Evolutionary conservation across 2,888 invertebrate species (phyloP).

Genomic region (Dusona sp.): DNA sequence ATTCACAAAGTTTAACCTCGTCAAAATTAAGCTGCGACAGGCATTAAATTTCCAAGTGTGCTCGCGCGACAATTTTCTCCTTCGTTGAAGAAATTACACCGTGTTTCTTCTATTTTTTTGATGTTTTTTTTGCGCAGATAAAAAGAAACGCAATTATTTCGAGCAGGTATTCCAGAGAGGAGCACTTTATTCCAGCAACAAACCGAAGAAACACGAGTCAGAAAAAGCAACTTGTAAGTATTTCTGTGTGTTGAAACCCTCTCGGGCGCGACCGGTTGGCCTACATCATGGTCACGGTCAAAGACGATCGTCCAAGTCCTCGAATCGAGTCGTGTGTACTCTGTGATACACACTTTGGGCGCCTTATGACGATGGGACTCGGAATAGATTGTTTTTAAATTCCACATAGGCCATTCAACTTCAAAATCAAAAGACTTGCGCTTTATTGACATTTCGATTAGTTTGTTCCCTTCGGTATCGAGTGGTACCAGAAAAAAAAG

Average conservation of each 20-base stretch:
- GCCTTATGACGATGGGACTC: conserved; percentile 34
- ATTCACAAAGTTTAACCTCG: neutral
- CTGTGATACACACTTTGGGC: conserved; percentile 62
- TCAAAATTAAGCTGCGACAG: neutral
- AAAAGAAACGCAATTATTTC: conserved; percentile 71
- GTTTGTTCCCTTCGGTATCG: neutral
- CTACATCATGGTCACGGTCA: conserved; percentile 83
- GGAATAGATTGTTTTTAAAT: conserved; percentile 27
- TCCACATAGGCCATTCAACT: neutral
- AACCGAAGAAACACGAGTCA: conserved; percentile 29
- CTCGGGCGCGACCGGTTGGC: conserved; percentile 81
- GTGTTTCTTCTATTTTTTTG: conserved; percentile 12
- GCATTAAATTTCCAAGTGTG: neutral
- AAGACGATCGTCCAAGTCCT: conserved; percentile 68
- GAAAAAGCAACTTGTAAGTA: conserved; percentile 9
- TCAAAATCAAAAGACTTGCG: neutral
- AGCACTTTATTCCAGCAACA: conserved; percentile 72
- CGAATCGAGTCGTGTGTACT: conserved; percentile 47
- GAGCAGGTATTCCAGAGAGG: conserved; percentile 62
- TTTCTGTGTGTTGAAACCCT: conserved; percentile 63
- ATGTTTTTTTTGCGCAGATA: neutral
- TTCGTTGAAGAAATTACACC: conserved; percentile 22
- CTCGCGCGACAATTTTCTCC: conserved; percentile 30
- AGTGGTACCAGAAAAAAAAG: neutral
- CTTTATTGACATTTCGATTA: neutral